phyloP scores from a whole-genome alignment of 2,888 invertebrate species.

The Nebria brevicollis region DNA sequence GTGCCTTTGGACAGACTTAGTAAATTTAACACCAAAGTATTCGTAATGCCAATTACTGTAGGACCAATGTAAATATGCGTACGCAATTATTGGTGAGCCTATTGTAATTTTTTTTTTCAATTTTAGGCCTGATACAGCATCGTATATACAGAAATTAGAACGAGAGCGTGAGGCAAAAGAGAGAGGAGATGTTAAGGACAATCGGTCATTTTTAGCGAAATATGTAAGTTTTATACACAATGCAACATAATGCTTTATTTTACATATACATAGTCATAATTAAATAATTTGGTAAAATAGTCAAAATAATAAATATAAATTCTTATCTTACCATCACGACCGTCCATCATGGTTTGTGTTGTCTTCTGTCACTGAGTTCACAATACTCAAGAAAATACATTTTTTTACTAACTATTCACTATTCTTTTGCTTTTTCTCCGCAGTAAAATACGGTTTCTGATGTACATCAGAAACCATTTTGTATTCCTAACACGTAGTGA shows the following conservation, averaged over 20 bases:
- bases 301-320: neutral
- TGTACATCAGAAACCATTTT: too few relatives aligned
- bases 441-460: too few relatives aligned
- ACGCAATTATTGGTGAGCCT: conserved; percentile 34
- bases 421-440: too few relatives aligned
- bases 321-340: too few relatives aligned
- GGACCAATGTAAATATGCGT: conserved; percentile 75
- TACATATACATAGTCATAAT: neutral
- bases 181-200: conserved; percentile 91
- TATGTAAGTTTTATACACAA: conserved; percentile 76
- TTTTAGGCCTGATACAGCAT: conserved; percentile 90
- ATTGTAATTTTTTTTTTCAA: conserved; percentile 13
- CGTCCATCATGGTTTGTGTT: too few relatives aligned
- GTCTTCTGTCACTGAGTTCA: too few relatives aligned
- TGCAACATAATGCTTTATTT: conserved; percentile 49
- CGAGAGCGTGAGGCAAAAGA: conserved; percentile 90
- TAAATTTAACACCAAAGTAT: conserved; percentile 79
- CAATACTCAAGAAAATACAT: too few relatives aligned
- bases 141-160: conserved; percentile 93
- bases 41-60: conserved; percentile 81
- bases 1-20: conserved; percentile 62
- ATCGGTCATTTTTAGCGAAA: conserved; percentile 96
- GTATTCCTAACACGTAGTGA: too few relatives aligned
- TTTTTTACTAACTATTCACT: too few relatives aligned
- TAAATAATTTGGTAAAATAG: conserved; percentile 42